Conservation (phyloP, 2,113 vertebrate species). For the Addax nasomaculatus region DNA sequence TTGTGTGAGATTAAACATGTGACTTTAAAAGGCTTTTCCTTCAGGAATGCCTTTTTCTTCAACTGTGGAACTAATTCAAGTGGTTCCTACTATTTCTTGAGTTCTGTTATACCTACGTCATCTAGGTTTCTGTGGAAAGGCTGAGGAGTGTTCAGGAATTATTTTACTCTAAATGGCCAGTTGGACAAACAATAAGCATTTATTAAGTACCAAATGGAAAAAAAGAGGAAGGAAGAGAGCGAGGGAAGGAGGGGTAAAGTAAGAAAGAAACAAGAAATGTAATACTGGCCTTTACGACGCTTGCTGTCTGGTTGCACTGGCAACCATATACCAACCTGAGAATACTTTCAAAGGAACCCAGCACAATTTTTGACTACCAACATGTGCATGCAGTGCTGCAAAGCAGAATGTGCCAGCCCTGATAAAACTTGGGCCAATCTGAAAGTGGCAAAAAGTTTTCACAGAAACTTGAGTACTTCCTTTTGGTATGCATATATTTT, state of each 20-base stretch:
- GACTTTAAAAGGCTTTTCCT: conserved; percentile 16
- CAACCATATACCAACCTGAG: background rate
- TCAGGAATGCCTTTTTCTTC: background rate
- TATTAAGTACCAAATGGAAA: background rate
- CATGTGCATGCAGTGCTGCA: background rate
- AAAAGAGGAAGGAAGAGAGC: background rate
- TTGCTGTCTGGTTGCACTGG: background rate
- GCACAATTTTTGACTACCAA: background rate
- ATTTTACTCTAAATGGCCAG: background rate
- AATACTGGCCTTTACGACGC: background rate
- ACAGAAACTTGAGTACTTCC: background rate
- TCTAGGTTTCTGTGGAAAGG: background rate
- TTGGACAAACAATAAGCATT: background rate
- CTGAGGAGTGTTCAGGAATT: background rate
- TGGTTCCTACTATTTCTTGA: background rate
- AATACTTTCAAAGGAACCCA: background rate
- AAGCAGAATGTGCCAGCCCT: background rate
- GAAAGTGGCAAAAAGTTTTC: background rate
- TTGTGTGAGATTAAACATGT: conserved; percentile 12
- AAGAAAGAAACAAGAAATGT: background rate
- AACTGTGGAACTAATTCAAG: conserved; percentile 44
- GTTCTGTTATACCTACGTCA: fast-evolving
- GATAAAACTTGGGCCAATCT: background rate
- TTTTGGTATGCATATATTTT: background rate
- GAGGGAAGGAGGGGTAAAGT: background rate